Conservation (phyloP, 2,888 invertebrate genomes). For the Nycteola revayana region DNA sequence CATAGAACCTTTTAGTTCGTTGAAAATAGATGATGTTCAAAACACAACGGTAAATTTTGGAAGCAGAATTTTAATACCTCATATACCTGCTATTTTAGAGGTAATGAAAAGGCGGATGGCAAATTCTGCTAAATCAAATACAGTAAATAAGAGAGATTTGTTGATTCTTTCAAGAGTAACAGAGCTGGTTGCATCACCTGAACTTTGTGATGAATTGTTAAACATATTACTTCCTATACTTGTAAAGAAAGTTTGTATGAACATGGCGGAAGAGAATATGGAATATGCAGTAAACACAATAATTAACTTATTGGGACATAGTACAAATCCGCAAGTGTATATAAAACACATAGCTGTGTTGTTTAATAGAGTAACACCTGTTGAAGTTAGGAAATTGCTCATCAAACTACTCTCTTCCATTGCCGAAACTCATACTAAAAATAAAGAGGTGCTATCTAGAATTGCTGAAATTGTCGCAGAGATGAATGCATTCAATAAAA, state of each 20-base stretch:
- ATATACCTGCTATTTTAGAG: slow-evolving; percentile 86
- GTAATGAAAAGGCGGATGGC: slow-evolving; percentile 85
- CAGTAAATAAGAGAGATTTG: slow-evolving; percentile 86
- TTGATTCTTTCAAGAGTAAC: slow-evolving; percentile 89
- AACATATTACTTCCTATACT: slow-evolving; percentile 87
- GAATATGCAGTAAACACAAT: slow-evolving; percentile 87
- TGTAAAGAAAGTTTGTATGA: slow-evolving; percentile 83
- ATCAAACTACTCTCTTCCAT: slow-evolving; percentile 84
- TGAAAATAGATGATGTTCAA: slow-evolving; percentile 41
- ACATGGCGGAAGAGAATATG: slow-evolving; percentile 86
- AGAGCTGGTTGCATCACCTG: slow-evolving; percentile 85
- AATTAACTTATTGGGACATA: slow-evolving; percentile 87
- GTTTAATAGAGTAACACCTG: slow-evolving; percentile 85
- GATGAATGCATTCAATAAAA: slow-evolving; percentile 93
- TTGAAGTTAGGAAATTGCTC: slow-evolving; percentile 86
- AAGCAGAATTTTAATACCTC: slow-evolving; percentile 87
- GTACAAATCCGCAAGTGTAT: slow-evolving; percentile 84
- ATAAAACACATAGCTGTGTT: slow-evolving; percentile 87
- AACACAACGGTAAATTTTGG: slow-evolving; percentile 84
- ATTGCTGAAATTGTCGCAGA: slow-evolving; percentile 82
- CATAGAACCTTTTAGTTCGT: slow-evolving; percentile 60
- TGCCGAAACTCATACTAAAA: slow-evolving; percentile 62
- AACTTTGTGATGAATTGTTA: slow-evolving; percentile 86
- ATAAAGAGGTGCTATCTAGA: slow-evolving; percentile 69
- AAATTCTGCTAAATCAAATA: slow-evolving; percentile 78